Conservation (phyloP, 2,797 vertebrate species). For the Oryzias dopingdopingensis region DNA sequence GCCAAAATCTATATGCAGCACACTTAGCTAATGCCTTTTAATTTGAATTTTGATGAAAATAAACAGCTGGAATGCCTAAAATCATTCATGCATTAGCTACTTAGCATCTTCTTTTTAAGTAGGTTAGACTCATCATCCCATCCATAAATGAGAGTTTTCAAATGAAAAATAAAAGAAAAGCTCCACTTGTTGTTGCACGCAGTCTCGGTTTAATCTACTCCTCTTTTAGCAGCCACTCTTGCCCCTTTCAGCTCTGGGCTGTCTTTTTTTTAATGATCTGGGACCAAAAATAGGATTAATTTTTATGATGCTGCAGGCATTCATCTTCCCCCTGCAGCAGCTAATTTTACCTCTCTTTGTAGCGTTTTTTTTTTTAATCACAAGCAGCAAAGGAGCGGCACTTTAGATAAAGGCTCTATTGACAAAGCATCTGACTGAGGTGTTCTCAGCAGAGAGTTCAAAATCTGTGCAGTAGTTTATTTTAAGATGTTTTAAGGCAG, state of each 20-base stretch:
- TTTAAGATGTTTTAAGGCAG: conserved; percentile 10
- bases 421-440: conserved; percentile 41
- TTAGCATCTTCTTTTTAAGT: not conserved
- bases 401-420: conserved; percentile 27
- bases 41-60: too few relatives aligned
- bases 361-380: conserved; percentile 13
- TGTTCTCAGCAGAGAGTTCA: conserved; percentile 28
- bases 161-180: conserved; percentile 9
- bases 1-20: too few relatives aligned
- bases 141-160: conserved; percentile 1
- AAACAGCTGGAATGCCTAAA: too few relatives aligned
- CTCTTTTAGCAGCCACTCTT: conserved; percentile 8
- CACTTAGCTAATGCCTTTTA: too few relatives aligned
- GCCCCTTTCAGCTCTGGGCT: conserved; percentile 2
- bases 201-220: conserved; percentile 5
- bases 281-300: conserved; percentile 19
- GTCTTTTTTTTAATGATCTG: conserved; percentile 31
- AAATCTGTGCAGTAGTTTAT: conserved; percentile 35
- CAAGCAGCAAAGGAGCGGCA: conserved; percentile 33
- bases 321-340: conserved; percentile 9
- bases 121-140: conserved; percentile 1
- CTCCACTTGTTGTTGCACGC: conserved; percentile 4
- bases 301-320: conserved; percentile 13
- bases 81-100: not conserved
- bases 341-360: conserved; percentile 17